These are phyloP conservation scores for Graphium colonna DNA, from an alignment of 2,888 invertebrate species.

Conservation along the genomic window DNA sequence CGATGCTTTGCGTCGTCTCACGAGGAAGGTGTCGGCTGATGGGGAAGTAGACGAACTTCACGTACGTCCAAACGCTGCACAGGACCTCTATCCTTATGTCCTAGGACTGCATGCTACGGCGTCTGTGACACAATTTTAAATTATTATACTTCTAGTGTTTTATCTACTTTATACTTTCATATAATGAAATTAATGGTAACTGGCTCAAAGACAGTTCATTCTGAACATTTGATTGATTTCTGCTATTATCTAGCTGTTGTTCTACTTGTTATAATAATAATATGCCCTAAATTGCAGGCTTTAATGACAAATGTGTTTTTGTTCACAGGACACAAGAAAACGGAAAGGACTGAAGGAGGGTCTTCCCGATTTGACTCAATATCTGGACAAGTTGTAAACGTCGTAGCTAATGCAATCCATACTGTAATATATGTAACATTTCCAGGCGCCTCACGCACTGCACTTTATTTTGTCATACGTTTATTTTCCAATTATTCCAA, in stretches of 20 bases:
- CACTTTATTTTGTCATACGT: conserved; percentile 42
- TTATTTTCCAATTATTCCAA: conserved; percentile 39
- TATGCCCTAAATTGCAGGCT: conserved; percentile 54
- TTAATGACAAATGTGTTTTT: conserved; percentile 26
- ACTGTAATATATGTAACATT: conserved; percentile 73
- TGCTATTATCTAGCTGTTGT: no score
- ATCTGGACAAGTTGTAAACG: conserved; percentile 98
- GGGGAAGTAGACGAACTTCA: conserved; percentile 80
- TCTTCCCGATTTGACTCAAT: conserved; percentile 96
- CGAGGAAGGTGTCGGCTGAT: conserved; percentile 46
- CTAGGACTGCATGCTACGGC: conserved; percentile 50
- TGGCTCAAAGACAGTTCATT: no score
- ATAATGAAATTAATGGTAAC: no score
- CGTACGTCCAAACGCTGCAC: conserved; percentile 83
- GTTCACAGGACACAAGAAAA: conserved; percentile 93
- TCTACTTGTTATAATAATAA: no score
- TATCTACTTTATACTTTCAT: no score
- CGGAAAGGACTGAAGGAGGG: conserved; percentile 99
- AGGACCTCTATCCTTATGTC: conserved; percentile 92
- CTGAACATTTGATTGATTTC: no score
- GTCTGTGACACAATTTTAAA: conserved; percentile 20
- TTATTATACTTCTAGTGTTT: no score
- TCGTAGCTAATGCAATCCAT: conserved; percentile 68
- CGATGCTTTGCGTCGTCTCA: conserved; percentile 61
- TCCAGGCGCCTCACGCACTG: conserved; percentile 61